Evolutionary conservation across 1,140 invertebrate genomes (phyloP).

Genomic region (Meloidogyne floridensis): DNA sequence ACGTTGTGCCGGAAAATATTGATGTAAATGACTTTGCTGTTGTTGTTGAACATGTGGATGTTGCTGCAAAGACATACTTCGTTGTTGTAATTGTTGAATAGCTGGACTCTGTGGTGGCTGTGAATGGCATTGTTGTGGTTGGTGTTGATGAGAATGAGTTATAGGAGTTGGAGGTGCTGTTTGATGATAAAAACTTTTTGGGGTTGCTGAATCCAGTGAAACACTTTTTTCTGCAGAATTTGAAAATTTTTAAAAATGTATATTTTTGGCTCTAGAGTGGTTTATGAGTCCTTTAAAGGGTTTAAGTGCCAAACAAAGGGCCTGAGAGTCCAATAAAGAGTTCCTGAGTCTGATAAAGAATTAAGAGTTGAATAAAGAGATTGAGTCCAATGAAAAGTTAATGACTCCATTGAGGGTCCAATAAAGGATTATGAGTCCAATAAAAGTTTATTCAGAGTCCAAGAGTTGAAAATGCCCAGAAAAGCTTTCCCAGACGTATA

Average conservation of each 20-base stretch:
- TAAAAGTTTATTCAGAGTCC: too few species aligned
- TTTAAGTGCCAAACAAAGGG: too few species aligned
- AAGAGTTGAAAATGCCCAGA: too few species aligned
- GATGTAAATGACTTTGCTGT: background rate
- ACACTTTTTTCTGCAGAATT: slow-evolving; percentile 23
- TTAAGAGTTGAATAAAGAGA: too few species aligned
- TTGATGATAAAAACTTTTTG: background rate
- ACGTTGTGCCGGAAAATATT: background rate
- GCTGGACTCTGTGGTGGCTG: background rate
- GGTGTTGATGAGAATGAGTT: background rate
- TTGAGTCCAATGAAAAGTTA: too few species aligned
- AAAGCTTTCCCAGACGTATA: too few species aligned
- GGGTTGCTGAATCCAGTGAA: slow-evolving; percentile 5
- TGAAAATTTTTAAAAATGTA: background rate
- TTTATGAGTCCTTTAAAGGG: too few species aligned
- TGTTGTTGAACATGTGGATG: background rate
- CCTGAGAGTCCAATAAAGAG: too few species aligned
- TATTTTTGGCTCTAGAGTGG: too few species aligned
- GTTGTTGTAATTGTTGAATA: slow-evolving; percentile 16
- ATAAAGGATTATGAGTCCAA: too few species aligned
- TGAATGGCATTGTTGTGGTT: background rate
- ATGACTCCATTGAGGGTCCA: too few species aligned
- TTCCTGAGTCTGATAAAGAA: too few species aligned
- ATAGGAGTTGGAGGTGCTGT: background rate
- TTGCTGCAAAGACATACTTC: slow-evolving; percentile 11